Evolutionary conservation across 2,113 vertebrate species (phyloP).

Genomic region (Paratilapia polleni): DNA sequence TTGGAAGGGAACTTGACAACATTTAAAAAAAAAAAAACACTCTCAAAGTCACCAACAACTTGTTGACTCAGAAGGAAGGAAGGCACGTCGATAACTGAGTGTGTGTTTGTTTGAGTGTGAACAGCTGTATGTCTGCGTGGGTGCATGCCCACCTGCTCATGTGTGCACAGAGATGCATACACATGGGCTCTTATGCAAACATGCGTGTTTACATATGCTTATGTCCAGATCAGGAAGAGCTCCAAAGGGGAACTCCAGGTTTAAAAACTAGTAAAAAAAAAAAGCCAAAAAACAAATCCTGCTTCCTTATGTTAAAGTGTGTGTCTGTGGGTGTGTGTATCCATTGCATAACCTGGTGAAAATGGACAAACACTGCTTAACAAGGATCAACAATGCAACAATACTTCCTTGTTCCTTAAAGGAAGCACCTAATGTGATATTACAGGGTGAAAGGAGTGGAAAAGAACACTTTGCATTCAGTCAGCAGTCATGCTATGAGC

Average conservation of each 20-base stretch:
- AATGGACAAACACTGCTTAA: conserved; percentile 41
- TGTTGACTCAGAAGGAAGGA: conserved; percentile 65
- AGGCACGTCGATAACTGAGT: neutral
- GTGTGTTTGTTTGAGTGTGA: conserved; percentile 15
- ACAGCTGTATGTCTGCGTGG: conserved; percentile 27
- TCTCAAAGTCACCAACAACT: conserved; percentile 36
- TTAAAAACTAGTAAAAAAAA: conserved; percentile 29
- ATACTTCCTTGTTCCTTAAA: conserved; percentile 33
- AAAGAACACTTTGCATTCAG: neutral
- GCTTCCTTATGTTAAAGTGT: conserved; percentile 50
- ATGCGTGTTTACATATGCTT: conserved; percentile 17
- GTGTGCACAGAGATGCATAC: neutral
- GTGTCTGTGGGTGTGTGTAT: neutral
- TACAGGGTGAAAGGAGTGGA: neutral
- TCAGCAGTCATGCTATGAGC: neutral
- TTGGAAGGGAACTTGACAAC: conserved; percentile 26
- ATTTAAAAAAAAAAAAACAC: neutral
- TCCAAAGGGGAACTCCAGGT: conserved; percentile 9
- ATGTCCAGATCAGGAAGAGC: conserved; percentile 40
- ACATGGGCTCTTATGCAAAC: neutral
- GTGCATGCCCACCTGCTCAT: conserved; percentile 23
- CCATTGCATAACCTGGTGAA: conserved; percentile 55
- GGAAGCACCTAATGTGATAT: conserved; percentile 19
- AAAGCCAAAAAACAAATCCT: conserved; percentile 43
- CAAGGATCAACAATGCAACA: conserved; percentile 24